These are phyloP conservation scores for Ylistrum balloti DNA, from an alignment of 1,140 invertebrate species.

Conservation along the genomic window DNA sequence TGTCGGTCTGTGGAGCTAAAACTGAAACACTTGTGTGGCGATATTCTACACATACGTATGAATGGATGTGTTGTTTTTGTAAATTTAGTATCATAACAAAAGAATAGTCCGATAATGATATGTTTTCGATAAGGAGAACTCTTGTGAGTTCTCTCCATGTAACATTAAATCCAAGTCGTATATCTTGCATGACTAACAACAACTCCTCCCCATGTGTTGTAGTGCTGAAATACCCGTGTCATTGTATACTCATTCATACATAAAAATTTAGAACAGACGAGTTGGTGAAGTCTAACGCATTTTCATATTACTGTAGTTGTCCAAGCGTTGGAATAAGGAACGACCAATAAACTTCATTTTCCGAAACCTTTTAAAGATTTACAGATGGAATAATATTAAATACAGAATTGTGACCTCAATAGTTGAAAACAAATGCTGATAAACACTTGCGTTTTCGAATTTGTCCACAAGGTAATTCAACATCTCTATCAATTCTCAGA, in stretches of 20 bases:
- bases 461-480: background rate
- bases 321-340: too few relatives aligned
- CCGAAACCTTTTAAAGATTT: too few relatives aligned
- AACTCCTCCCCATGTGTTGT: background rate
- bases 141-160: background rate
- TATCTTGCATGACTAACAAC: slow-evolving; percentile 8
- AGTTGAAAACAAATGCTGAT: too few relatives aligned
- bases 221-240: slow-evolving; percentile 2
- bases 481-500: background rate
- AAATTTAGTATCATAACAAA: background rate
- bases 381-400: too few relatives aligned
- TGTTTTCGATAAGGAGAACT: background rate
- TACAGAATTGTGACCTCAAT: too few relatives aligned
- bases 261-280: background rate
- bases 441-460: background rate
- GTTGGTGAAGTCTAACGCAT: background rate
- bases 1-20: background rate
- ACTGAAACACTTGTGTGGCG: slow-evolving; percentile 1
- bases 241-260: background rate
- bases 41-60: background rate
- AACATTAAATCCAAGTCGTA: background rate
- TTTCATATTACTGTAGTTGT: too few relatives aligned
- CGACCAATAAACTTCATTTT: background rate
- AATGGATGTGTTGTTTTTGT: background rate
- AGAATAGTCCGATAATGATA: background rate